Evolutionary conservation across 2,797 vertebrate genomes (phyloP).

Genomic region (Buceros bicornis): DNA sequence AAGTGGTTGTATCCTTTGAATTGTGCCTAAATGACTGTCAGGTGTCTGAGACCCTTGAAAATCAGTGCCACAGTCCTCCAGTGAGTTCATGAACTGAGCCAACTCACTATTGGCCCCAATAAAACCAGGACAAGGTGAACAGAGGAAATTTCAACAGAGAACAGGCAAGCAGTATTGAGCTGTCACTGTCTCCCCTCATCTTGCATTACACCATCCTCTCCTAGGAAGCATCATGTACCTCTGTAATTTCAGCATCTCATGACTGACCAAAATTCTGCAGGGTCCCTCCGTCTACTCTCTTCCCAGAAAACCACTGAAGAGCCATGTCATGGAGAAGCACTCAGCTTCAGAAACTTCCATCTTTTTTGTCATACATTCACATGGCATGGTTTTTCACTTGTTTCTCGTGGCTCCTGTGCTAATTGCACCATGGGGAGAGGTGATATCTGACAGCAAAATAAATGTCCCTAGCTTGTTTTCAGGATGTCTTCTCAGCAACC

Average conservation of each 20-base stretch:
- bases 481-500: neutral
- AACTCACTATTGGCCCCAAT: neutral
- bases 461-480: neutral
- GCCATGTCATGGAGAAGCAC: neutral
- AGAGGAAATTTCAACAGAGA: neutral
- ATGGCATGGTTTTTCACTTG: neutral
- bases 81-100: neutral
- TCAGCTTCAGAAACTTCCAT: neutral
- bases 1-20: neutral
- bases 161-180: neutral
- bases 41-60: neutral
- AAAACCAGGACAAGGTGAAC: neutral
- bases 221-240: neutral
- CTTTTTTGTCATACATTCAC: neutral
- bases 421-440: neutral
- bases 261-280: neutral
- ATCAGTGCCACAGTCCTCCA: neutral
- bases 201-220: neutral
- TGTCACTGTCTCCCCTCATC: neutral
- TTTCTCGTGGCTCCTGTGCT: neutral
- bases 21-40: neutral
- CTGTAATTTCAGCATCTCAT: neutral
- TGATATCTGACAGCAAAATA: neutral
- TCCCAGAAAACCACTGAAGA: neutral
- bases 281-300: neutral